Evolutionary conservation across 2,797 vertebrate species (phyloP).

Genomic region (Vultur gryphus): DNA sequence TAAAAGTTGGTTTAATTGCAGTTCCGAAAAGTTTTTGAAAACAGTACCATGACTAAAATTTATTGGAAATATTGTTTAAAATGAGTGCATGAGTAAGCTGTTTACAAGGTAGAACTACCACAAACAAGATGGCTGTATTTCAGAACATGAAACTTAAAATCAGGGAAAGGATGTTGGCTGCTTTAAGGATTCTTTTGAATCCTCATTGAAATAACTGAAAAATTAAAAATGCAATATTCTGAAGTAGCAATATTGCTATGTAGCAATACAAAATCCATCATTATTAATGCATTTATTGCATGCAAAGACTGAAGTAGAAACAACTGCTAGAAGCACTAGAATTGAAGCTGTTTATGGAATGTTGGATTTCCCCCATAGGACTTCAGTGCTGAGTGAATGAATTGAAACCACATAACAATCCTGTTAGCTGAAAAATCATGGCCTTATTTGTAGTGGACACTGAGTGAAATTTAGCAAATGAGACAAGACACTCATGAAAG

Average conservation of each 20-base stretch:
- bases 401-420: background rate
- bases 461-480: background rate
- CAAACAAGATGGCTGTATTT: background rate
- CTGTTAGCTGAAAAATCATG: background rate
- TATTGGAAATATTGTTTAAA: background rate
- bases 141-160: background rate
- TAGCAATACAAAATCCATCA: background rate
- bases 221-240: background rate
- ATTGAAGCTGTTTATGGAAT: background rate
- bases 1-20: background rate
- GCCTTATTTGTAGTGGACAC: background rate
- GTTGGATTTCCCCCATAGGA: background rate
- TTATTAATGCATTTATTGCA: background rate
- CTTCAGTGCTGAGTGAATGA: background rate
- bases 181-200: background rate
- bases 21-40: background rate
- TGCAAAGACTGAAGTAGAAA: background rate
- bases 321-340: background rate
- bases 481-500: background rate
- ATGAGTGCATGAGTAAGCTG: background rate
- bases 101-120: background rate
- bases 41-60: background rate
- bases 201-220: background rate
- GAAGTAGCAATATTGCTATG: background rate
- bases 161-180: background rate